Percentiles rank a stretch among this genome's conserved stretches.
phyloP scores from a whole-genome alignment of 2,888 invertebrate genomes.

The Panzeria rudis region DNA sequence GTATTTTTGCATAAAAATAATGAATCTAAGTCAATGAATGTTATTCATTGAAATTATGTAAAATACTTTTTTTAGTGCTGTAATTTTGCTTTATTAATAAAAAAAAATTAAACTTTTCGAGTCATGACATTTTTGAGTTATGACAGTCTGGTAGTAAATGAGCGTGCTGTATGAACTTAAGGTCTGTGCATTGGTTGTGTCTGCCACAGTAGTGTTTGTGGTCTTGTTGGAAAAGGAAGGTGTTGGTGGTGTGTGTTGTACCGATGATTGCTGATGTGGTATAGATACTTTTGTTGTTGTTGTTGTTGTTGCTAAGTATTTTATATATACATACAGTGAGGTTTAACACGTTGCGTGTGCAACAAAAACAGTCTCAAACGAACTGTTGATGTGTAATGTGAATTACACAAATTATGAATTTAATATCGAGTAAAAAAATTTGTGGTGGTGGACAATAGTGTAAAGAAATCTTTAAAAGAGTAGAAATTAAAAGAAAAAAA shows the following conservation, averaged over 20 bases:
- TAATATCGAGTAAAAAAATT: not conserved
- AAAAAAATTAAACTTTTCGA: too few relatives aligned
- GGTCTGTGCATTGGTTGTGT: conserved; percentile 40
- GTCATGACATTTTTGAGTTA: too few relatives aligned
- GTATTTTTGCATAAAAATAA: too few relatives aligned
- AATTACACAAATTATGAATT: conserved; percentile 44
- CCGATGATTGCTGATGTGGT: conserved; percentile 57
- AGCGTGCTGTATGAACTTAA: conserved; percentile 11
- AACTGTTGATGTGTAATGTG: conserved; percentile 68
- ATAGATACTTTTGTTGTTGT: conserved; percentile 56
- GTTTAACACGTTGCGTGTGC: conserved; percentile 69
- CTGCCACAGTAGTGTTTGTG: conserved; percentile 17
- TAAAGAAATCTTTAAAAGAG: conserved; percentile 30
- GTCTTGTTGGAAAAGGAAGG: not conserved
- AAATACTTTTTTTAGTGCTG: too few relatives aligned
- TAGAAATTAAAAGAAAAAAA: not conserved
- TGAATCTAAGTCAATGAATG: too few relatives aligned
- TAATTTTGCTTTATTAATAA: too few relatives aligned
- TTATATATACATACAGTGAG: conserved; percentile 54
- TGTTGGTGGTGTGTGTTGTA: conserved; percentile 25
- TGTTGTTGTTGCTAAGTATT: conserved; percentile 9
- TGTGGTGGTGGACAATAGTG: conserved; percentile 14
- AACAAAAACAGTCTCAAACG: conserved; percentile 60
- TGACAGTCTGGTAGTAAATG: not conserved
- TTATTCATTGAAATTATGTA: too few relatives aligned